Evolutionary conservation across 1,140 invertebrate species (phyloP).

Genomic region (Thrips palmi): DNA sequence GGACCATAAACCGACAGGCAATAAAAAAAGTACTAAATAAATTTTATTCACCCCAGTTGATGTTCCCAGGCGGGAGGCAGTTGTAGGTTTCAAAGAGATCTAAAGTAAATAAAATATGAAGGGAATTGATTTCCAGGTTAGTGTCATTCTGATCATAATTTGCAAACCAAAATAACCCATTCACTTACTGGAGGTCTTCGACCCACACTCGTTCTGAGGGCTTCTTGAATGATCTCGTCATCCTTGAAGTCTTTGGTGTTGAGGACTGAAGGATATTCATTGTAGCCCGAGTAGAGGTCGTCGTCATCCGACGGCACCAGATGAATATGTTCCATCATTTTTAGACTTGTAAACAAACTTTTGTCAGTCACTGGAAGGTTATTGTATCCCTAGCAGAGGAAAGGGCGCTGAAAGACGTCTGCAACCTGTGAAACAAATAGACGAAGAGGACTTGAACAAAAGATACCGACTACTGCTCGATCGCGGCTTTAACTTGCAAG

Average conservation of each 20-base stretch:
- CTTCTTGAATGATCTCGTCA: conserved; percentile 43
- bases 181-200: conserved; percentile 31
- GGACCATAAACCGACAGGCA: not conserved
- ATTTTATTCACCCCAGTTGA: conserved; percentile 26
- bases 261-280: conserved; percentile 38
- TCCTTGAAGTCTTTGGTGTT: conserved; percentile 42
- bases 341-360: too few species aligned
- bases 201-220: conserved; percentile 38
- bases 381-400: too few species aligned
- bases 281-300: conserved; percentile 47
- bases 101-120: conserved; percentile 14
- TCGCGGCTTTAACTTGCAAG: too few species aligned
- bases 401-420: too few species aligned
- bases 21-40: conserved; percentile 5
- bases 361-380: too few species aligned
- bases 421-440: too few species aligned
- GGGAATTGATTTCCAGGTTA: conserved; percentile 1
- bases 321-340: too few species aligned
- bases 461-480: too few species aligned
- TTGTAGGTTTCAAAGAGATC: conserved; percentile 26
- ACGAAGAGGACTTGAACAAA: too few species aligned
- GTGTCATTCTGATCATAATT: conserved; percentile 5
- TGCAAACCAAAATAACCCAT: not conserved
- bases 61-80: conserved; percentile 30
- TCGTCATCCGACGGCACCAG: too few species aligned